A percentile compares a stretch with the other conserved stretches of the same genome.
Evolutionary conservation across 2,888 invertebrate species (phyloP).

Genomic region (Eristalis intricaria): DNA sequence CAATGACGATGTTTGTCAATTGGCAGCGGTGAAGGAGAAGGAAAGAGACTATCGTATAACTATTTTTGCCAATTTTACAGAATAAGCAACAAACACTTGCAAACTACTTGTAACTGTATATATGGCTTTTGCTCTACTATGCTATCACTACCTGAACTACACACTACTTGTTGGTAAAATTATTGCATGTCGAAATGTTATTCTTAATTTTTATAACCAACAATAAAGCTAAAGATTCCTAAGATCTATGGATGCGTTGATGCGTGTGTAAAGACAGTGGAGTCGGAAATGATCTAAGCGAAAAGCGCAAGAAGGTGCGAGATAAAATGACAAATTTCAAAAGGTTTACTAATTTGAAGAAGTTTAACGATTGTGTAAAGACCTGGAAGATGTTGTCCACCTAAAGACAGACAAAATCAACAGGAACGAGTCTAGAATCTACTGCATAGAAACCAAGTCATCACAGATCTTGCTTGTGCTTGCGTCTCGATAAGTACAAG

Average conservation of each 20-base stretch:
- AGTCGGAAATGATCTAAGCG: background rate
- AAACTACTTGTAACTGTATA: slow-evolving; percentile 55
- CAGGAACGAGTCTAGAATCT: background rate
- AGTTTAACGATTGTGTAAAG: background rate
- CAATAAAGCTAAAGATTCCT: slow-evolving; percentile 51
- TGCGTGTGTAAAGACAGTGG: background rate
- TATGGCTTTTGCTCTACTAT: background rate
- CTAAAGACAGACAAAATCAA: background rate
- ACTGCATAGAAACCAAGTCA: background rate
- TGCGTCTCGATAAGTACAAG: background rate
- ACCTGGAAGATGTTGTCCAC: background rate
- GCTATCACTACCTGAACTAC: background rate
- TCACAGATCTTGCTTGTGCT: background rate
- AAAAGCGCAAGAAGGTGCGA: background rate
- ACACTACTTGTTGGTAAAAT: slow-evolving; percentile 9
- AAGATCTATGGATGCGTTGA: background rate
- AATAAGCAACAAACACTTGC: slow-evolving; percentile 49
- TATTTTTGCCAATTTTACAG: slow-evolving; percentile 31
- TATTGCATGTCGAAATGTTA: slow-evolving; percentile 12
- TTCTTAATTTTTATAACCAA: slow-evolving; percentile 7
- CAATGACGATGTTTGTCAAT: slow-evolving; percentile 8
- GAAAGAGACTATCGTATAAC: background rate
- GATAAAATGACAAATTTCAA: background rate
- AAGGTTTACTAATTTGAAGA: background rate
- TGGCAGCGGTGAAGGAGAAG: slow-evolving; percentile 7